phyloP scores from a whole-genome alignment of 2,113 vertebrate genomes.

The Lycaon pictus region DNA sequence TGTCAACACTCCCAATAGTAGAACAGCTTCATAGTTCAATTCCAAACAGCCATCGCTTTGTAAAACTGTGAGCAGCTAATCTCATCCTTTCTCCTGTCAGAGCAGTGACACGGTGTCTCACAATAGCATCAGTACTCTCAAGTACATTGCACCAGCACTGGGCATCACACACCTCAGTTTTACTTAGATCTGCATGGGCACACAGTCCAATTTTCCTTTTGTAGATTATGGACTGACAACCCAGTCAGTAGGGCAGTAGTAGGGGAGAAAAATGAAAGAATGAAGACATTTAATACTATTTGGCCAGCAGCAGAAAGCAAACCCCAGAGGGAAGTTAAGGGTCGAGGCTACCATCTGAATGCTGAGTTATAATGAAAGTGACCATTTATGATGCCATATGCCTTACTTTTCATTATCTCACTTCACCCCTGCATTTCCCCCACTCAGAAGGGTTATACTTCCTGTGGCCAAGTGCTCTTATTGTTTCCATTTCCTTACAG shows the following conservation, averaged over 20 bases:
- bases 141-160: not conserved
- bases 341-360: not conserved
- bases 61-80: not conserved
- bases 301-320: not conserved
- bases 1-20: slow-evolving; percentile 49
- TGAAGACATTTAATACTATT: not conserved
- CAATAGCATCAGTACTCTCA: not conserved
- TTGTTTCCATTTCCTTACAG: not conserved
- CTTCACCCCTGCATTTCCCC: not conserved
- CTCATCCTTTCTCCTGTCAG: slow-evolving; percentile 17
- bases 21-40: slow-evolving; percentile 47
- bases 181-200: not conserved
- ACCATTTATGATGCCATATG: not conserved
- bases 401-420: not conserved
- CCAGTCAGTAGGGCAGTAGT: not conserved
- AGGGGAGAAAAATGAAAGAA: not conserved
- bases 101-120: not conserved
- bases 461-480: not conserved
- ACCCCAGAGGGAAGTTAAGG: not conserved
- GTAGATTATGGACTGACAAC: not conserved
- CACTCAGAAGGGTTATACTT: not conserved
- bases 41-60: not conserved
- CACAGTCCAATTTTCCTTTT: not conserved
- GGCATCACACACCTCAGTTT: not conserved
- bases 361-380: not conserved